Evolutionary conservation across 2,113 vertebrate genomes (phyloP).

Genomic region (Tauraco erythrolophus): DNA sequence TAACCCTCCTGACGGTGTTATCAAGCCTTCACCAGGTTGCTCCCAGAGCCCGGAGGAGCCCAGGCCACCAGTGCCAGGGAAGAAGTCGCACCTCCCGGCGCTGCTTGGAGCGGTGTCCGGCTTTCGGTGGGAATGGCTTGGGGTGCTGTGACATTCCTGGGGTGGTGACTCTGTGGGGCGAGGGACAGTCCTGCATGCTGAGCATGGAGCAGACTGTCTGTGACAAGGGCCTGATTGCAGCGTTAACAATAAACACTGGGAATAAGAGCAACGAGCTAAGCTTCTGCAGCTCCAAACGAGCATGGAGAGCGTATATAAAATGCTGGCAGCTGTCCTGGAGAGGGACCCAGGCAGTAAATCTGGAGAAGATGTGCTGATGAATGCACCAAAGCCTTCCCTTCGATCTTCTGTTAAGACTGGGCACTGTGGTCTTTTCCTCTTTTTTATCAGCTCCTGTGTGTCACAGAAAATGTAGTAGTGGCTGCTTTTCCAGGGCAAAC

Average conservation of each 20-base stretch:
- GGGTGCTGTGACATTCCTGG: background rate
- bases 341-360: background rate
- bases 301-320: fast-evolving
- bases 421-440: background rate
- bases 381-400: background rate
- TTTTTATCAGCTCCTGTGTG: no score
- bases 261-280: background rate
- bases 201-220: background rate
- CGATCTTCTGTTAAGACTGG: background rate
- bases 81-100: fast-evolving
- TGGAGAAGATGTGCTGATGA: background rate
- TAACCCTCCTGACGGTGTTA: fast-evolving
- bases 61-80: fast-evolving
- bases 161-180: fast-evolving
- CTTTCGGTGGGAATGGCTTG: background rate
- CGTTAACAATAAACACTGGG: background rate
- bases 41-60: background rate
- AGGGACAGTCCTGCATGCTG: background rate
- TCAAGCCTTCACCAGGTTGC: fast-evolving
- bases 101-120: background rate
- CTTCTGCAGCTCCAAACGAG: background rate
- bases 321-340: background rate
- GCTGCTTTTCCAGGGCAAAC: no score
- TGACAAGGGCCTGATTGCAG: background rate
- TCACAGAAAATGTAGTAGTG: no score